Conservation (phyloP, 1,140 invertebrate genomes). For the Mamestra configurata region DNA sequence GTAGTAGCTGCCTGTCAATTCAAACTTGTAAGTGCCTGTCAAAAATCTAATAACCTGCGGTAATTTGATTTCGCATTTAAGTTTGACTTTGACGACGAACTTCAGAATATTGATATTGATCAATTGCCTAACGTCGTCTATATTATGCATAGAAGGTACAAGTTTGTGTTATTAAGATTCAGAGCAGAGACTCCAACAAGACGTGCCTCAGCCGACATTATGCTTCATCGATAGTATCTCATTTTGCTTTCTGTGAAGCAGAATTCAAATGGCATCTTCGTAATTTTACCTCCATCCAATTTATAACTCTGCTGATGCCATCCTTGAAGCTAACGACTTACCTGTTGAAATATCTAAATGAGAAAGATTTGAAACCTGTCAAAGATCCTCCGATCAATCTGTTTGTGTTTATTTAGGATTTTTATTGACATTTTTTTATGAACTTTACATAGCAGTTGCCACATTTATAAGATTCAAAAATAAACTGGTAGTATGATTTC, state of each 20-base stretch:
- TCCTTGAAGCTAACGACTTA: conserved; percentile 18
- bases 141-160: background rate
- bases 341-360: conserved; percentile 15
- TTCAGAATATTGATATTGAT: background rate
- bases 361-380: conserved; percentile 8
- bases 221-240: background rate
- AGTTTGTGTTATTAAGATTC: background rate
- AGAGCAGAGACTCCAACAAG: conserved; percentile 1
- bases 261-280: background rate
- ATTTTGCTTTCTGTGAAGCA: background rate
- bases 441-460: no score
- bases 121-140: background rate
- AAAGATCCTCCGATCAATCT: conserved; percentile 4
- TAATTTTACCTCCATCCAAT: background rate
- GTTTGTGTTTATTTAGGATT: conserved; percentile 26
- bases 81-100: background rate
- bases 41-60: no score
- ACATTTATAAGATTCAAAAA: background rate
- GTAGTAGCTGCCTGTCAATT: no score
- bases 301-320: background rate
- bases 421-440: background rate
- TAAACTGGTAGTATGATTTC: background rate
- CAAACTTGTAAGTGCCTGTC: no score
- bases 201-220: background rate
- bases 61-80: background rate